Evolutionary conservation across 2,888 invertebrate species (phyloP).

Genomic region (Caenorhabditis doughertyi): DNA sequence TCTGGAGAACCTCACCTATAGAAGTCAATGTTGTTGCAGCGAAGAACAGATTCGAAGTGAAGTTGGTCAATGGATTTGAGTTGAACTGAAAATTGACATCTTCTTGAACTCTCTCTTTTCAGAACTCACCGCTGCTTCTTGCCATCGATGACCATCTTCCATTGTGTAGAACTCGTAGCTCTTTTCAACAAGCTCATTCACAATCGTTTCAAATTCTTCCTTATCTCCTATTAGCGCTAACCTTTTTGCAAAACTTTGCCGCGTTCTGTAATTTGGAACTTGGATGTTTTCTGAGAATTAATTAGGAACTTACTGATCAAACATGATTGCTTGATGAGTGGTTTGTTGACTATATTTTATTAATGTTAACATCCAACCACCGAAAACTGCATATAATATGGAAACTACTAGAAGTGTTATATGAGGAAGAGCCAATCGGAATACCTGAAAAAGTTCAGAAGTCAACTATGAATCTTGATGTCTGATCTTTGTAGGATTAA

Average conservation of each 20-base stretch:
- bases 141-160: constrained; percentile 57
- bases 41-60: constrained; percentile 78
- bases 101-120: neutral
- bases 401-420: constrained; percentile 80
- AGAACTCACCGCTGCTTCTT: constrained; percentile 32
- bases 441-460: constrained; percentile 78
- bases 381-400: constrained; percentile 77
- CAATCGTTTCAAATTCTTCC: constrained; percentile 31
- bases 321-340: constrained; percentile 53
- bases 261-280: constrained; percentile 34
- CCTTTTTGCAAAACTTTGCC: constrained; percentile 48
- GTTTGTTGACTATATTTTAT: constrained; percentile 75
- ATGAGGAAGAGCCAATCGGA: constrained; percentile 81
- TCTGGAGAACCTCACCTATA: constrained; percentile 72
- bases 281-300: neutral
- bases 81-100: constrained; percentile 41
- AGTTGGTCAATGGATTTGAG: constrained; percentile 64
- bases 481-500: no score
- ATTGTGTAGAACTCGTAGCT: constrained; percentile 56
- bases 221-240: constrained; percentile 25
- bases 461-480: no score
- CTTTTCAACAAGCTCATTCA: constrained; percentile 53
- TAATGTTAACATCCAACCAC: constrained; percentile 77
- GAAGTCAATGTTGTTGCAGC: constrained; percentile 81
- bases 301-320: constrained; percentile 58